Conservation (phyloP, 2,888 invertebrate genomes). For the Catocala sponsa region DNA sequence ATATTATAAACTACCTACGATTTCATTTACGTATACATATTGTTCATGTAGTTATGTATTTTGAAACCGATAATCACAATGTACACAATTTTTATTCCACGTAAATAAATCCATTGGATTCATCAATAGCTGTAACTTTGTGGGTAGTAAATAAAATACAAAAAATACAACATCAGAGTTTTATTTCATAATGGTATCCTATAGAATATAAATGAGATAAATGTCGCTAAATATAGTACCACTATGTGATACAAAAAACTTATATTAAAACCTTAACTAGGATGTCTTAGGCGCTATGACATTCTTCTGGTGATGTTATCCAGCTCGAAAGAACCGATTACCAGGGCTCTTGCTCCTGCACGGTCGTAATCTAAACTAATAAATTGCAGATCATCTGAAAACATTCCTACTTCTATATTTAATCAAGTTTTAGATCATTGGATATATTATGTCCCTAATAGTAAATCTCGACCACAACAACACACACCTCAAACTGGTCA, state of each 20-base stretch:
- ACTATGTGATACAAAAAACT: constrained; percentile 38
- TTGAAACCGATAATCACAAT: background rate
- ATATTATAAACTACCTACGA: background rate
- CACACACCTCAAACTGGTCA: constrained; percentile 28
- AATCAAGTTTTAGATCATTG: constrained; percentile 19
- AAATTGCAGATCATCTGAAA: constrained; percentile 50
- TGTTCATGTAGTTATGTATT: no score
- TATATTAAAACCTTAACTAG: constrained; percentile 22
- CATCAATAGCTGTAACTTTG: constrained; percentile 26
- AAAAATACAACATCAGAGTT: constrained; percentile 26
- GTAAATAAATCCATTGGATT: constrained; percentile 12
- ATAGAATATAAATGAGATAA: constrained; percentile 13
- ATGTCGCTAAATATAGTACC: constrained; percentile 29
- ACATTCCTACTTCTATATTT: constrained; percentile 37
- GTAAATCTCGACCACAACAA: constrained; percentile 24
- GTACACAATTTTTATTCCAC: constrained; percentile 5
- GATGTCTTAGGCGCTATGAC: constrained; percentile 17
- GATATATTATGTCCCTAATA: constrained; percentile 8
- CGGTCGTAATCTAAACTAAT: constrained; percentile 35
- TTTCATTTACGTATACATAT: no score
- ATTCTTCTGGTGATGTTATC: constrained; percentile 17
- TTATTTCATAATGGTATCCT: constrained; percentile 28
- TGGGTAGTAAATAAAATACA: constrained; percentile 37
- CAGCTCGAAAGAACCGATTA: constrained; percentile 23
- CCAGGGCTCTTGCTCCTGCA: constrained; percentile 21